A percentile compares a stretch with the other conserved stretches of the same genome.
Conservation (phyloP, 2,888 invertebrate species). For the Galerucella pusilla region DNA sequence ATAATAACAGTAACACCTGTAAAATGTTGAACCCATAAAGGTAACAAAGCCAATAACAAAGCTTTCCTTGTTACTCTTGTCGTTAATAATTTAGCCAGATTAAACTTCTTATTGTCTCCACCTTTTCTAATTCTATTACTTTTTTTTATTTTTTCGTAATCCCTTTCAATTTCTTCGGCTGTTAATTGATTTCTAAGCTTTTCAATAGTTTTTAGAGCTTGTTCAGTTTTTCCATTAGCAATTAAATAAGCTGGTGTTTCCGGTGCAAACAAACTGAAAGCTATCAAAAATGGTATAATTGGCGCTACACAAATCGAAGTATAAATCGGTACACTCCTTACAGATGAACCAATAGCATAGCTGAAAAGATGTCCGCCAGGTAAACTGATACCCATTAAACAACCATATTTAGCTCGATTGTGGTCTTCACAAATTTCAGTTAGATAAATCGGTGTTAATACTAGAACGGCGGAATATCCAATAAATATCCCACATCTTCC, state of each 20-base stretch:
- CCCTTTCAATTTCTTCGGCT: conserved; percentile 6
- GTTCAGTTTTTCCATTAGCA: background rate
- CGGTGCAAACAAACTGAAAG: background rate
- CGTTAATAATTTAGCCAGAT: background rate
- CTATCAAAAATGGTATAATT: conserved; percentile 7
- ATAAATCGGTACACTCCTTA: conserved; percentile 5
- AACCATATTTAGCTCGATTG: conserved; percentile 14
- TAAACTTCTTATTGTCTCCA: background rate
- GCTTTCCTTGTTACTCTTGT: background rate
- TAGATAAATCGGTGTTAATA: background rate
- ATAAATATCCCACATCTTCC: background rate
- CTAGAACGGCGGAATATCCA: background rate
- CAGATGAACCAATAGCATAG: background rate
- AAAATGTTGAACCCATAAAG: conserved; percentile 4
- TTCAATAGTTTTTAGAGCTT: conserved; percentile 5
- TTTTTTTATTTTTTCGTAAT: conserved; percentile 2
- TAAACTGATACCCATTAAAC: conserved; percentile 10
- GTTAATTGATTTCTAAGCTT: background rate
- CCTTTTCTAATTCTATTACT: background rate
- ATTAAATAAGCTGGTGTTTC: conserved; percentile 10
- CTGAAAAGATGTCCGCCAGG: conserved; percentile 5
- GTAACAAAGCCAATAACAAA: conserved; percentile 3
- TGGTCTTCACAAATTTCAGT: conserved; percentile 7
- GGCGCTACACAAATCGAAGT: conserved; percentile 4
- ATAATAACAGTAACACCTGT: conserved; percentile 21